A percentile compares a stretch with the other conserved stretches of the same genome.
Evolutionary conservation across 2,888 invertebrate species (phyloP).

Genomic region (Drosophila pseudotalamancana): DNA sequence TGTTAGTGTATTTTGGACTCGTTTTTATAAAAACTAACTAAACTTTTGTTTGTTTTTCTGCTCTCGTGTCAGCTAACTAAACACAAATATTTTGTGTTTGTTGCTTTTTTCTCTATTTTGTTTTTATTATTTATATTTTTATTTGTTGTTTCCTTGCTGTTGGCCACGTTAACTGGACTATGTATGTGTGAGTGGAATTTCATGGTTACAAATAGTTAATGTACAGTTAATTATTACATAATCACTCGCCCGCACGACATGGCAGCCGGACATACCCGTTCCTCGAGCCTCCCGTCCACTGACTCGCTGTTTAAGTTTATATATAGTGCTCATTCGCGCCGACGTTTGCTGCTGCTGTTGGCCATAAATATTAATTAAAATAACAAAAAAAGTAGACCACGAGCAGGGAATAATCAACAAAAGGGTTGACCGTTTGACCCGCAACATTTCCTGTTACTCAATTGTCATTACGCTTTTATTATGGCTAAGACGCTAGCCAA

Average conservation of each 20-base stretch:
- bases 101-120: conserved; percentile 17
- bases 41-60: conserved; percentile 26
- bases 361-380: conserved; percentile 58
- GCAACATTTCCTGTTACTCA: conserved; percentile 45
- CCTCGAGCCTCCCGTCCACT: conserved; percentile 45
- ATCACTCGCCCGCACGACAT: conserved; percentile 67
- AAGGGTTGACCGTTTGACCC: conserved; percentile 58
- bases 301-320: conserved; percentile 47
- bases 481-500: conserved; percentile 10
- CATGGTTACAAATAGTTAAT: conserved; percentile 80
- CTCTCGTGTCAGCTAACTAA: conserved; percentile 49
- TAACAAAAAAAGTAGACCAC: conserved; percentile 7
- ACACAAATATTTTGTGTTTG: conserved; percentile 43
- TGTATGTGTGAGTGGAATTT: conserved; percentile 54
- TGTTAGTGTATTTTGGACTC: conserved; percentile 19
- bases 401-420: conserved; percentile 39
- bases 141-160: conserved; percentile 1
- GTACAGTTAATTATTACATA: conserved; percentile 79
- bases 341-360: conserved; percentile 15
- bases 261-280: conserved; percentile 23
- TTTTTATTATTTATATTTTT: conserved; percentile 20
- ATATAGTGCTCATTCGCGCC: background rate
- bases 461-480: conserved; percentile 43
- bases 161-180: conserved; percentile 17
- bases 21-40: background rate